Conservation (phyloP, 1,140 invertebrate genomes). For the Heliconius hermathena region DNA sequence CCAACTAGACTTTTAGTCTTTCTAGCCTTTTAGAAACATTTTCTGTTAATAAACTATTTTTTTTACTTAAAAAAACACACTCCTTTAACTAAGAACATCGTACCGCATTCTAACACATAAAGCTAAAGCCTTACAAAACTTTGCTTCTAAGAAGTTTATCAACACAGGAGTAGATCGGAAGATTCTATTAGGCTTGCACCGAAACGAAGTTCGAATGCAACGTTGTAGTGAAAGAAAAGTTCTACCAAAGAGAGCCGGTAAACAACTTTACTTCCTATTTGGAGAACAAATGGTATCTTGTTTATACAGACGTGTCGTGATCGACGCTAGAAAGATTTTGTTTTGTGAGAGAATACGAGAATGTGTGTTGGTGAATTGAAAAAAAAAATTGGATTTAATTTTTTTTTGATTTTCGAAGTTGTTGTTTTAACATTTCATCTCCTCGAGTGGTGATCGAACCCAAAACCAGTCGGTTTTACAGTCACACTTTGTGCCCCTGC, state of each 20-base stretch:
- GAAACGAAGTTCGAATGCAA: slow-evolving; percentile 50
- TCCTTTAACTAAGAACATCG: slow-evolving; percentile 5
- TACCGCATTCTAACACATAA: slow-evolving; percentile 15
- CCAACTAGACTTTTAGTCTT: too few species aligned
- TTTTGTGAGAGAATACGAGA: background rate
- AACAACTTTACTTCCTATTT: slow-evolving; percentile 67
- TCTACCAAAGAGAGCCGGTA: slow-evolving; percentile 50
- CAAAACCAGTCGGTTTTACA: too few species aligned
- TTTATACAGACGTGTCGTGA: slow-evolving; percentile 29
- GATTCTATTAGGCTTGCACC: slow-evolving; percentile 42
- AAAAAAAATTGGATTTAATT: too few species aligned
- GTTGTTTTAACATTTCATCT: too few species aligned
- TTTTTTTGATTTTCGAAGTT: too few species aligned
- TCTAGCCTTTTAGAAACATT: background rate
- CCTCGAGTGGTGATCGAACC: too few species aligned
- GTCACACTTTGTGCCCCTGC: too few species aligned
- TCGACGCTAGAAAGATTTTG: background rate
- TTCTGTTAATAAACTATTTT: background rate
- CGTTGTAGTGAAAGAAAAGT: slow-evolving; percentile 59
- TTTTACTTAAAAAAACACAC: background rate
- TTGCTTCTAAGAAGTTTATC: slow-evolving; percentile 39
- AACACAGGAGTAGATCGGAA: slow-evolving; percentile 31
- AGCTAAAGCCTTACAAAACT: slow-evolving; percentile 33
- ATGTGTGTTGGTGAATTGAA: background rate
- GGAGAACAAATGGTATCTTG: slow-evolving; percentile 56